Percentiles rank a stretch among this genome's conserved stretches.
Conservation (phyloP, 1,140 invertebrate genomes). For the Bactericera cockerelli region DNA sequence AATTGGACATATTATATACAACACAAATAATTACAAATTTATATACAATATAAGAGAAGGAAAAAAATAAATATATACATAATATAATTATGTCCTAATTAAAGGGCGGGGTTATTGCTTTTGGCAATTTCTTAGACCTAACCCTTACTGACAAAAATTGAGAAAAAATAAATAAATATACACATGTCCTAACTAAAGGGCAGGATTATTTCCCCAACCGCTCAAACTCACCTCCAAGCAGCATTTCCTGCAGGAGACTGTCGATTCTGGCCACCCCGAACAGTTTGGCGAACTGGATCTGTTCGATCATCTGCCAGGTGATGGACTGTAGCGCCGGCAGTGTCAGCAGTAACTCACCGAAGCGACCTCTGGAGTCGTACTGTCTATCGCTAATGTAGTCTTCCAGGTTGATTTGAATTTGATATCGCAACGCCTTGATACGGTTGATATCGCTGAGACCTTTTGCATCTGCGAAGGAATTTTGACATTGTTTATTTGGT, state of each 20-base stretch:
- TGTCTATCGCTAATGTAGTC: slow-evolving; percentile 95
- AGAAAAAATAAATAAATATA: no score
- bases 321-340: slow-evolving; percentile 91
- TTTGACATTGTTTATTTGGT: no score
- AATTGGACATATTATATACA: no score
- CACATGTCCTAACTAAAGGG: no score
- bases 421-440: slow-evolving; percentile 77
- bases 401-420: slow-evolving; percentile 91
- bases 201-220: no score
- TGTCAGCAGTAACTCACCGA: slow-evolving; percentile 86
- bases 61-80: no score
- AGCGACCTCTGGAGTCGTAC: slow-evolving; percentile 86
- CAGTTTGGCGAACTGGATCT: slow-evolving; percentile 92
- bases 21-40: no score
- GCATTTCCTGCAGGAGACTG: slow-evolving; percentile 89
- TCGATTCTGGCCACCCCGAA: slow-evolving; percentile 94
- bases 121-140: no score
- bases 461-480: slow-evolving; percentile 71
- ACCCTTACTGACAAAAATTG: no score
- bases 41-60: no score
- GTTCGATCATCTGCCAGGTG: slow-evolving; percentile 97
- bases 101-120: no score
- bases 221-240: slow-evolving; percentile 76
- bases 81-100: no score
- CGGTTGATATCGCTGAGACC: slow-evolving; percentile 66